These are phyloP conservation scores for Heliornis fulica DNA, from an alignment of 2,113 vertebrate species.

Conservation along the genomic window DNA sequence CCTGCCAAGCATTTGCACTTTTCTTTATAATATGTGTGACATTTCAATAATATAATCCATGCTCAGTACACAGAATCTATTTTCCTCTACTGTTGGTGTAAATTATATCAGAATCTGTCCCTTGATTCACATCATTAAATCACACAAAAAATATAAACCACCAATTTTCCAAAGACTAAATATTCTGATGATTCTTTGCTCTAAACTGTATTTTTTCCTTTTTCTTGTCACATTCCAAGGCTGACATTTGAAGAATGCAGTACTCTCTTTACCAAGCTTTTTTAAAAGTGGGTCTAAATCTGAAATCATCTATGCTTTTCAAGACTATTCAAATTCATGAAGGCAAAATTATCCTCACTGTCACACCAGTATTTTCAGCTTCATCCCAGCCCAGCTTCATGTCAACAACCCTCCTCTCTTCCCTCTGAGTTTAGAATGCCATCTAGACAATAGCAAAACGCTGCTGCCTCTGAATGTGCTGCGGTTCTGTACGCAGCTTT, in stretches of 20 bases:
- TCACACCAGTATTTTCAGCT: slow-evolving; percentile 55
- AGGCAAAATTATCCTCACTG: slow-evolving; percentile 62
- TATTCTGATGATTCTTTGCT: slow-evolving; percentile 57
- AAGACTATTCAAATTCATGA: slow-evolving; percentile 60
- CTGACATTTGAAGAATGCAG: slow-evolving; percentile 55
- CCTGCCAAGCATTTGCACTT: background rate
- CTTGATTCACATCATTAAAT: slow-evolving; percentile 43
- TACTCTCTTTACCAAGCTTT: slow-evolving; percentile 27
- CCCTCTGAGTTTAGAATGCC: background rate
- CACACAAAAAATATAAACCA: slow-evolving; percentile 49
- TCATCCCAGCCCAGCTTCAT: slow-evolving; percentile 29
- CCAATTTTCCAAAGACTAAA: slow-evolving; percentile 57
- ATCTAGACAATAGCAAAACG: slow-evolving; percentile 6
- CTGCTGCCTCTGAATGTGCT: background rate
- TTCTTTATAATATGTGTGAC: background rate
- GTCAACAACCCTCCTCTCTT: slow-evolving; percentile 36
- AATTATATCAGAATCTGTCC: slow-evolving; percentile 13
- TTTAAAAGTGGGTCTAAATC: slow-evolving; percentile 41
- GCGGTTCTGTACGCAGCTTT: background rate
- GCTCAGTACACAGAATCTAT: background rate
- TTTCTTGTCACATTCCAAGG: slow-evolving; percentile 53
- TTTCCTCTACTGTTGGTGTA: slow-evolving; percentile 7
- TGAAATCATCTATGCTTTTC: slow-evolving; percentile 52
- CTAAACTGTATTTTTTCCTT: slow-evolving; percentile 45
- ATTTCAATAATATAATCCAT: background rate